Base-by-base conservation (phyloP, 2,888 invertebrate species). In the Aleiodes alternator region DNA sequence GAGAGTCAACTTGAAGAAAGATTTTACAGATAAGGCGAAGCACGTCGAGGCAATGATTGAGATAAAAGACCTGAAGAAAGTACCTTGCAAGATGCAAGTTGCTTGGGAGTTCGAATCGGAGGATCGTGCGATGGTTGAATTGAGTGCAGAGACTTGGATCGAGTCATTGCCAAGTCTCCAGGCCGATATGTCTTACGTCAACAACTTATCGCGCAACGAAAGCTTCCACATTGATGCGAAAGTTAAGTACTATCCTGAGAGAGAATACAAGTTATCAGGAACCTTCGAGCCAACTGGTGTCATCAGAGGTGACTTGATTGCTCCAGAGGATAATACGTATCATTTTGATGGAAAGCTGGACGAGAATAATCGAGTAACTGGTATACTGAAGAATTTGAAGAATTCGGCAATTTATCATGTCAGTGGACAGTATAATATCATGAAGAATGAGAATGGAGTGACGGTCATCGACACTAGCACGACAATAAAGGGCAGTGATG, bases 11-110 rank as follows among this genome's bases (percentile, higher is more conserved):
- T 92, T 94, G 59, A 94, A 93, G 81, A 95, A 94, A 81, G 94
- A 95, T 82, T 94, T 94, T 78, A 92, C 93, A 0, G 92, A 92
- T 0, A 88, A 90, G 0, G 94, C 94, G 80, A 95, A 93, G 79
- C 89, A 91, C 2, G 84, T 95, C 0, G 93, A 93, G 38, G 91
- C 94, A 3, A 92, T 92, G 11, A 91, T 95, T 59, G 92, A 92
- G 69, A 90, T 93, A 23, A 90, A 90, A 3, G 92, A 93, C 6
- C 82, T 81, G 0, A 73, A 82, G n/a, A 72, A 76, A 9, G 82
- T 81, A 77, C 78, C 80, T 1, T 86, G 85, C 34, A 85, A 85
- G 7, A 76, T 90, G 14, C 83, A 82, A 77, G 86, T 85, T 1
- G 76, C 79, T 1, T 91, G 90, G 90, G 83, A 87, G 34, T 77